phyloP scores from a whole-genome alignment of 2,888 invertebrate genomes.

The Cryptophagus acutangulus region DNA sequence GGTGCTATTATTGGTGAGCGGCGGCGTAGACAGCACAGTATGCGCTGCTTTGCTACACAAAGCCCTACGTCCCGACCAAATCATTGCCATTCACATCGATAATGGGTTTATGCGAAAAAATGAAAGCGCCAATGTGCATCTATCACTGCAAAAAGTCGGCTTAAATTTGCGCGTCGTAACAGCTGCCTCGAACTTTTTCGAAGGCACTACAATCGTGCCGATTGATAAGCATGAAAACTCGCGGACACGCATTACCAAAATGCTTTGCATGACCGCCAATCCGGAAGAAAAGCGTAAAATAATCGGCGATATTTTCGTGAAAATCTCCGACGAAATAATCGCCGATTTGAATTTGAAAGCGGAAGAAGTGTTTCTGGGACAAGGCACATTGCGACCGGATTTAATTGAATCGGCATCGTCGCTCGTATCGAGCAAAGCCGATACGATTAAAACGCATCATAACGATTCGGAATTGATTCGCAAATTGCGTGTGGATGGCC shows the following conservation, averaged over 20 bases:
- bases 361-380: conserved; percentile 87
- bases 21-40: conserved; percentile 99
- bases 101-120: conserved; percentile 98
- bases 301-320: conserved; percentile 98
- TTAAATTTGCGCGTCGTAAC: conserved; percentile 59
- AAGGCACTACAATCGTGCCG: conserved; percentile 76
- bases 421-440: conserved; percentile 77
- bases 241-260: conserved; percentile 67
- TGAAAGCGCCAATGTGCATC: conserved; percentile 64
- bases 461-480: conserved; percentile 96
- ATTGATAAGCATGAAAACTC: conserved; percentile 37
- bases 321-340: conserved; percentile 86
- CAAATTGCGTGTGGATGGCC: conserved; percentile 63
- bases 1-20: conserved; percentile 86
- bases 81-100: conserved; percentile 96
- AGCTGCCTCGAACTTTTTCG: conserved; percentile 66
- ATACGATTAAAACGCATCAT: conserved; percentile 98
- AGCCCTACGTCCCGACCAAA: conserved; percentile 82
- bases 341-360: conserved; percentile 82
- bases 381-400: conserved; percentile 95
- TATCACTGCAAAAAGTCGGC: conserved; percentile 36
- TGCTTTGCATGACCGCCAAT: conserved; percentile 78
- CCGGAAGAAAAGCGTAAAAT: conserved; percentile 98
- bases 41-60: conserved; percentile 92
- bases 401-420: conserved; percentile 95